phyloP scores from a whole-genome alignment of 2,888 invertebrate species.

The Callimorpha dominula region DNA sequence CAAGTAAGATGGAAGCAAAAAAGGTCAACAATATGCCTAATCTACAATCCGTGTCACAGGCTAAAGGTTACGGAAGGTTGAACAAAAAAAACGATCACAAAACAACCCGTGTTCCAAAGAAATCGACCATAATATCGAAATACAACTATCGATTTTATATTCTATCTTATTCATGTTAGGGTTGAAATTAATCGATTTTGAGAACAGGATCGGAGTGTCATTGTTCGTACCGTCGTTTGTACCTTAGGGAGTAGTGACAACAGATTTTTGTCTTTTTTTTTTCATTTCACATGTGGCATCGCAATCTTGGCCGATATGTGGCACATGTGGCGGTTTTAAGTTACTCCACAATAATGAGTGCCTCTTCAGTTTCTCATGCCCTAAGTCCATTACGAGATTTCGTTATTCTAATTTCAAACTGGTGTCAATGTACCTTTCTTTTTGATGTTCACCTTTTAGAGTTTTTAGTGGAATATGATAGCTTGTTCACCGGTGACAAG shows the following conservation, averaged over 20 bases:
- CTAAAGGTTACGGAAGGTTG: conserved; percentile 86
- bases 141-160: conserved; percentile 54
- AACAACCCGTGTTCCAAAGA: conserved; percentile 72
- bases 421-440: conserved; percentile 72
- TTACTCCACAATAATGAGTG: conserved; percentile 84
- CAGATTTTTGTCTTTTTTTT: conserved; percentile 83
- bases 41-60: conserved; percentile 86
- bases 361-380: conserved; percentile 81
- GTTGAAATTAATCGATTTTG: conserved; percentile 60
- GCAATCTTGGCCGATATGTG: conserved; percentile 86
- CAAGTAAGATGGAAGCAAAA: conserved; percentile 79
- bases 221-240: conserved; percentile 69
- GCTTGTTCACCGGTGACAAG: conserved; percentile 66
- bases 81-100: conserved; percentile 79
- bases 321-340: conserved; percentile 85
- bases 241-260: conserved; percentile 85
- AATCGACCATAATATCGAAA: conserved; percentile 72
- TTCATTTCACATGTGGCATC: conserved; percentile 85
- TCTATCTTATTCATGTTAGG: conserved; percentile 56
- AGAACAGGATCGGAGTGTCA: conserved; percentile 66
- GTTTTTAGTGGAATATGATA: conserved; percentile 74
- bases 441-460: conserved; percentile 76
- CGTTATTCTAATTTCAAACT: conserved; percentile 54
- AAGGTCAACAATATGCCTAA: conserved; percentile 87
- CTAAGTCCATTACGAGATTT: conserved; percentile 75